Evolutionary conservation across 1,140 invertebrate species (phyloP).

Genomic region (Drosophila carrolli): DNA sequence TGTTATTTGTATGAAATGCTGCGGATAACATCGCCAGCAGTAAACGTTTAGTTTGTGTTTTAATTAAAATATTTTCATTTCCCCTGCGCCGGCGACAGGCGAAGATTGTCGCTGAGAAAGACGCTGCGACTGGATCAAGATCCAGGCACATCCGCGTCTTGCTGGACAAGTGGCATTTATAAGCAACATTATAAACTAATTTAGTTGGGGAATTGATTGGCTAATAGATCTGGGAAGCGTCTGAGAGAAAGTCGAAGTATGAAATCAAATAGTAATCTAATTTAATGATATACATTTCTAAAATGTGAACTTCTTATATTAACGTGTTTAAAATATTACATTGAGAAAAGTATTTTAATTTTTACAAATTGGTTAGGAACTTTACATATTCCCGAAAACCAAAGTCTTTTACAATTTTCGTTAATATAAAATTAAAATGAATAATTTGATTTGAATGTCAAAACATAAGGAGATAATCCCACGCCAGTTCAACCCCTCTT

Average conservation of each 20-base stretch:
- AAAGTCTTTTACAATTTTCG: neutral
- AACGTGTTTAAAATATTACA: too few relatives aligned
- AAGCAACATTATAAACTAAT: constrained; percentile 66
- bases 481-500: constrained; percentile 33
- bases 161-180: constrained; percentile 67
- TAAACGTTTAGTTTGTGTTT: constrained; percentile 82
- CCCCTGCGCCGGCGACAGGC: constrained; percentile 31
- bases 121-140: constrained; percentile 57
- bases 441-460: constrained; percentile 33
- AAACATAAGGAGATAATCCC: constrained; percentile 29
- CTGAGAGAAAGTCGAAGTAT: constrained; percentile 6
- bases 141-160: constrained; percentile 68
- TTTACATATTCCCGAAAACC: too few relatives aligned
- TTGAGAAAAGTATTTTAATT: too few relatives aligned
- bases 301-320: too few relatives aligned
- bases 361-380: too few relatives aligned
- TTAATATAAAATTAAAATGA: constrained; percentile 3
- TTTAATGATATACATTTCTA: too few relatives aligned
- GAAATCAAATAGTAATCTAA: too few relatives aligned
- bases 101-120: constrained; percentile 45
- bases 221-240: constrained; percentile 47
- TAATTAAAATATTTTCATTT: constrained; percentile 82
- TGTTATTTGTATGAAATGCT: constrained; percentile 67
- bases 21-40: constrained; percentile 75
- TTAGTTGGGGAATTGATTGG: constrained; percentile 66